phyloP scores from a whole-genome alignment of 2,113 vertebrate genomes.

The Ceratotherium simum region DNA sequence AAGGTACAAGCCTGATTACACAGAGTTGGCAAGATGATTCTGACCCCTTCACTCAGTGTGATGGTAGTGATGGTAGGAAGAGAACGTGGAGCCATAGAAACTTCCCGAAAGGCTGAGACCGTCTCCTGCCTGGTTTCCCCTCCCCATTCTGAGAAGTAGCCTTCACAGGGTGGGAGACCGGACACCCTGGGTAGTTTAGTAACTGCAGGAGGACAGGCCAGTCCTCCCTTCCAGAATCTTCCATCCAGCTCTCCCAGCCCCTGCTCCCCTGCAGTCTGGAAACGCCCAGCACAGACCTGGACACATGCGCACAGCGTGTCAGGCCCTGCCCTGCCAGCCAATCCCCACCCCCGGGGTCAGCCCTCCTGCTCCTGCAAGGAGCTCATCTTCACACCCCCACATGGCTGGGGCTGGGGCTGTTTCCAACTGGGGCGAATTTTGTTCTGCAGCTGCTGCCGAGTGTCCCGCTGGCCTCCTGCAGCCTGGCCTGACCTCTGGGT shows the following conservation, averaged over 20 bases:
- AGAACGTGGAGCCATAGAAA: background rate
- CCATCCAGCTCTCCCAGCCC: background rate
- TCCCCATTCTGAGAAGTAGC: background rate
- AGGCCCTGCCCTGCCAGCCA: background rate
- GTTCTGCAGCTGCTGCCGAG: background rate
- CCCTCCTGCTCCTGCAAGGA: background rate
- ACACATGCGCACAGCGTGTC: background rate
- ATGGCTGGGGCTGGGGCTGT: background rate
- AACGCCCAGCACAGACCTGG: background rate
- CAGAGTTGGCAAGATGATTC: no score
- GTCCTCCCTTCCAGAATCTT: constrained; percentile 10
- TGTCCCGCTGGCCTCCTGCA: background rate
- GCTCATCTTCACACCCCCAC: rapidly evolving
- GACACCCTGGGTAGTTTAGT: background rate
- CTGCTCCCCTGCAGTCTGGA: background rate
- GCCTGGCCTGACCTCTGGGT: background rate
- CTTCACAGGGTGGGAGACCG: background rate
- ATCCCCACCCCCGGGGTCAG: rapidly evolving
- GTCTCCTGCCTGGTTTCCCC: background rate
- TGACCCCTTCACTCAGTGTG: background rate
- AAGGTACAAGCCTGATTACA: rapidly evolving
- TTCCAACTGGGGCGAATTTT: background rate
- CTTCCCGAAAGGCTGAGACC: background rate
- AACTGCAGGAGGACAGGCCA: background rate
- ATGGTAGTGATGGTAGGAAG: background rate